Base-by-base conservation (phyloP, 2,888 invertebrate species). In the Thymelicus acteon region DNA sequence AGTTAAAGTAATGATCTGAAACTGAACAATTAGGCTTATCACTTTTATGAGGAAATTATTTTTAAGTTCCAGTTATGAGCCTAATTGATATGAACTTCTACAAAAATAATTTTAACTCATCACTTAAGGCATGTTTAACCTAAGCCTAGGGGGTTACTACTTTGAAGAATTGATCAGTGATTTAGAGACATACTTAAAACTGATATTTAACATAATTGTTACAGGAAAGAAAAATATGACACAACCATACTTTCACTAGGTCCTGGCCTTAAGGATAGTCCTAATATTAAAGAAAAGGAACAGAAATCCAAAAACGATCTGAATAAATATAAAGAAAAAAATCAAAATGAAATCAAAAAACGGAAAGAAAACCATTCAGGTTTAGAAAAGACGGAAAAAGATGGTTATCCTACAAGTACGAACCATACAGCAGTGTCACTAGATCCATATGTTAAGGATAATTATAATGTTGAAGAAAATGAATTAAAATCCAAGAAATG, bases 301-400 rank as follows among this genome's bases (percentile, higher is more conserved):
- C 10, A 37, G 44, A 72, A 7, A 40, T 12, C 47, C 48, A 72
- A 63, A 40, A 8, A 8, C 2, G 40, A 40, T 40, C 7, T 47
- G 52, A 71, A 63, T 44, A 60, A 31, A 66, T 72, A 67, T 48
- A 72, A 57, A 39, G 68, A 74, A 58, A 75, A 71, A 58, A 75
- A 74, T 60, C 61, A 40, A 49, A 75, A 5, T 63, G 57, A 52
- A 12, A 13, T 13, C 10, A 64, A 39, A 13, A 37, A 58, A 58
- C n/a, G 48, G 19, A 57, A 58, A 63, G 47, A 63, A 39, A 24
- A 68, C 12, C 6, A 31, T 57, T 19, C 15, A 19, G 40, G 40
- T 7, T 31, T 31, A 31, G 31, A 31, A 31, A 3, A 5, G 31
- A 4, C 0, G 7, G 2, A 2, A 19, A 52, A 19, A 0, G 15